phyloP scores from a whole-genome alignment of 2,797 vertebrate genomes.

The Phalanger gymnotis region DNA sequence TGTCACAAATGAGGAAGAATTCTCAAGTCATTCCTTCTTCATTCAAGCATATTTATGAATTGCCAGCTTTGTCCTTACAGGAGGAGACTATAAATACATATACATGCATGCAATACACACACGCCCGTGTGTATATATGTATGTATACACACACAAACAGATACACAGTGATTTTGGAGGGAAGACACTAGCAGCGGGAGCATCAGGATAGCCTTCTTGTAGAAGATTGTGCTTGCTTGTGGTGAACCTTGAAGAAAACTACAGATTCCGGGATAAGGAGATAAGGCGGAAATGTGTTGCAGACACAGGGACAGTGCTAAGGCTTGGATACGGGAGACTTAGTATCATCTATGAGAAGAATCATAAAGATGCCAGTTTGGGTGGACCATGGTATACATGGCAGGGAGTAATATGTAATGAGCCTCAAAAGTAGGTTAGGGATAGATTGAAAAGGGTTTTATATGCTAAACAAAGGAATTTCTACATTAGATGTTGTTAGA shows the following conservation, averaged over 20 bases:
- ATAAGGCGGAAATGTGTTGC: background rate
- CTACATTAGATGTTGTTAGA: background rate
- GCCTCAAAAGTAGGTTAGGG: background rate
- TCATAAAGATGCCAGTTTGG: background rate
- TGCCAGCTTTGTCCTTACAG: background rate
- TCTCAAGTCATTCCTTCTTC: background rate
- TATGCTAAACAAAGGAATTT: background rate
- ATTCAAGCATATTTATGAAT: background rate
- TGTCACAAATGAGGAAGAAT: background rate
- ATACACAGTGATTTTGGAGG: background rate
- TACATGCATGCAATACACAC: background rate
- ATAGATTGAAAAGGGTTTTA: background rate
- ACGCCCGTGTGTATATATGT: background rate
- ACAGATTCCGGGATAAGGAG: background rate
- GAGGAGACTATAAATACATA: background rate
- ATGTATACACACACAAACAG: background rate
- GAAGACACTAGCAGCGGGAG: background rate
- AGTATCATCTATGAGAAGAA: background rate
- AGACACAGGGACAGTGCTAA: background rate
- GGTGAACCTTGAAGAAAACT: background rate
- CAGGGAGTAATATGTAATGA: background rate
- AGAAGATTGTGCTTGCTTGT: background rate
- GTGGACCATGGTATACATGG: background rate
- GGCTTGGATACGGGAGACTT: background rate
- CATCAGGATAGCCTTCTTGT: background rate